Conservation (phyloP, 2,113 vertebrate species). For the Tragelaphus imberbis region DNA sequence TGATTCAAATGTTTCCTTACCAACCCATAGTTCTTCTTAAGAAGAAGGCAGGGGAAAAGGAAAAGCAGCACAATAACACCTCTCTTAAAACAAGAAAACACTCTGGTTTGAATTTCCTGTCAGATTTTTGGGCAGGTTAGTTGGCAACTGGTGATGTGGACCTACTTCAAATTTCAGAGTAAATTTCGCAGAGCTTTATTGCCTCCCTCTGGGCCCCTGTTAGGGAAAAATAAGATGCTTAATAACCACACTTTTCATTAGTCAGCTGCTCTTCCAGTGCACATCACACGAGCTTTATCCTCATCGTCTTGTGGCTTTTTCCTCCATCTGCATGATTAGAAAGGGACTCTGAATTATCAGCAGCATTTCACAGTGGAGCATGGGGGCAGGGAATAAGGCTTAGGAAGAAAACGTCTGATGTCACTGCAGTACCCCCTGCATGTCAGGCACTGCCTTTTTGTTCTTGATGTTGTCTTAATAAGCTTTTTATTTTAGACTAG, state of each 20-base stretch:
- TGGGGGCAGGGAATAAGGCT: too few relatives aligned
- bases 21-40: neutral
- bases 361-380: neutral
- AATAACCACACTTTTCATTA: neutral
- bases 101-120: conserved; percentile 65
- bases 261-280: neutral
- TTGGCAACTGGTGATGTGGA: conserved; percentile 34
- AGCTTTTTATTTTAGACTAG: neutral
- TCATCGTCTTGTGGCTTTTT: neutral
- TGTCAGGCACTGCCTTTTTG: neutral
- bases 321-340: neutral
- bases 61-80: neutral
- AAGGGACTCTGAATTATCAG: neutral
- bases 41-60: neutral
- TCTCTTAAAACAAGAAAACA: conserved; percentile 34
- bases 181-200: conserved; percentile 41
- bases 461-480: neutral
- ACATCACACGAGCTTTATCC: neutral
- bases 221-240: neutral
- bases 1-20: conserved; percentile 39
- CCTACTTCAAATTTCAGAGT: conserved; percentile 34
- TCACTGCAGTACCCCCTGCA: rapidly evolving
- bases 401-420: neutral
- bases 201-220: neutral
- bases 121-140: conserved; percentile 46